Evolutionary conservation across 2,113 vertebrate genomes (phyloP), one percentile per base, ranked within the genome.

Genomic region (Hypomesus transpacificus): DNA sequence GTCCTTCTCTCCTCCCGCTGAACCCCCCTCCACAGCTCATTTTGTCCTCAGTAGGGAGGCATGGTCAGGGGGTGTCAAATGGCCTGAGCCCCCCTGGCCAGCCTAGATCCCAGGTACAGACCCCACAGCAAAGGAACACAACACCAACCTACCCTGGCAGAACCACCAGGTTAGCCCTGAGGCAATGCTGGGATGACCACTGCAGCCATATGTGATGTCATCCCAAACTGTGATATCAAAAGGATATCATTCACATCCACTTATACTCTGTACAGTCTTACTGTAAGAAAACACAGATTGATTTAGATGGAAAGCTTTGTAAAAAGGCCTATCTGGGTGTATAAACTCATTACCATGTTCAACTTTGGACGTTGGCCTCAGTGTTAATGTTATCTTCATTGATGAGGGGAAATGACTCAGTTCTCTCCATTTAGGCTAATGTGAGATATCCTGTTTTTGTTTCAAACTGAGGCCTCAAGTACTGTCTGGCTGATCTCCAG

Each of bases 391-490:
- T 79, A 66, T 73, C 46, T 17, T 53, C 16, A 71, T 79, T 75
- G 54, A 51, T 58, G 24, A 62, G 51, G 66, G 86, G 85, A 87
- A 87, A 79, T 82, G 20, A 77, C 69, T 17, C 56, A 60, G 65
- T 9, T n/a, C 57, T 53, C 66, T 79, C 26, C 39, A 20, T 22
- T 74, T 59, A 68, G 66, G 76, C 79, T 80, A 73, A 50, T 65
- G 79, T 75, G 60, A 75, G 71, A 82, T 79, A 85, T 89, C 85
- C 87, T 85, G 83, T 86, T 86, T 73, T 84, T 85, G 78, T 83
- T 77, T 76, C 65, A 58, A 73, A 11, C 0, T 63, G 14, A 57
- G 67, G 82, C 82, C 71, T 79, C 58, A 82, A 86, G 16, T 63
- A 46, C 24, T 39, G 31, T 68, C 3, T 13, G 67, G 26, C 74